Percentiles rank a stretch among this genome's conserved stretches.
These are phyloP conservation scores for Coracias cyanogaster DNA, from an alignment of 2,797 vertebrate genomes.

Conservation along the genomic window DNA sequence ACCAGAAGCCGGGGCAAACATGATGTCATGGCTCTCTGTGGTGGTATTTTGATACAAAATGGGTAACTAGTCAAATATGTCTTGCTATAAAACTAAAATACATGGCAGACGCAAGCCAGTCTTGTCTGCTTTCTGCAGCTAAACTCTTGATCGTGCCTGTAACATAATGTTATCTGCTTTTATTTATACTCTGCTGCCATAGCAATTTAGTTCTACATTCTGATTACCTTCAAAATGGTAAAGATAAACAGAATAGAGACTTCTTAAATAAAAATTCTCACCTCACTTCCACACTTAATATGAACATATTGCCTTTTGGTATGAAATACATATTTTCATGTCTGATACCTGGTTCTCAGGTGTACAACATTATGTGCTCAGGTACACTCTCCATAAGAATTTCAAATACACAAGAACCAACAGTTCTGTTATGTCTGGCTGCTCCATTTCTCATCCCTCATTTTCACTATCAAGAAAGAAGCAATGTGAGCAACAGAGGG, in stretches of 20 bases:
- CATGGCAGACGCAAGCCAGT: not conserved
- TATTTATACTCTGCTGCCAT: slow-evolving; percentile 19
- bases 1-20: not conserved
- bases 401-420: not conserved
- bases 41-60: not conserved
- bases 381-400: not conserved
- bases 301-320: not conserved
- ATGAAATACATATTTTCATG: not conserved
- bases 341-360: not conserved
- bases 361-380: not conserved
- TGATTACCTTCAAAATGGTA: not conserved
- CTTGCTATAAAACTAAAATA: not conserved
- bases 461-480: not conserved
- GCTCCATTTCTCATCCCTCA: not conserved
- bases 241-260: not conserved
- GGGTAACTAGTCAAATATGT: not conserved
- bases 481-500: not conserved
- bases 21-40: not conserved
- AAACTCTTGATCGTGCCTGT: not conserved
- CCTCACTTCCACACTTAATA: not conserved
- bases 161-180: not conserved
- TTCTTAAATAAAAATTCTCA: not conserved
- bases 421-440: not conserved
- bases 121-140: not conserved
- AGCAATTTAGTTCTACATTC: not conserved